Percentiles rank a stretch among this genome's conserved stretches.
These are phyloP conservation scores for Ormyrus rosae DNA, from an alignment of 2,888 invertebrate species.

Conservation along the genomic window DNA sequence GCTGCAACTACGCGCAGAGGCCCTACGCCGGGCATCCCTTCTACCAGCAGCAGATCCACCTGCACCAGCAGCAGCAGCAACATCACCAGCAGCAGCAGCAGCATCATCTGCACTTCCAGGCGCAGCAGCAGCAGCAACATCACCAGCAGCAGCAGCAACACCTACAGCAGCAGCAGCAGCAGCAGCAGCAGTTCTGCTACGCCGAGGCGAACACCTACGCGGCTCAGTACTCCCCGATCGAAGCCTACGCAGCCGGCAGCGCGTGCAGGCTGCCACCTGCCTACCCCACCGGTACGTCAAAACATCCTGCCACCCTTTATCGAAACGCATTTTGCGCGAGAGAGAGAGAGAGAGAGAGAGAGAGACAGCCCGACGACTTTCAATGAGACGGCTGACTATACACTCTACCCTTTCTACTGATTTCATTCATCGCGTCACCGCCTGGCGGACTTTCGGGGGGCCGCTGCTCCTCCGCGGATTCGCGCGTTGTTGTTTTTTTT, in stretches of 20 bases:
- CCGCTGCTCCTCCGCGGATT: too few relatives aligned
- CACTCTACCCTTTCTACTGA: conserved; percentile 31
- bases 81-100: conserved; percentile 35
- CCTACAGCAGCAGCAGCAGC: conserved; percentile 62
- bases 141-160: conserved; percentile 58
- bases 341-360: neutral
- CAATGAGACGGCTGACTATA: conserved; percentile 23
- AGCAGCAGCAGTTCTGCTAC: conserved; percentile 68
- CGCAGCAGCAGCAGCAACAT: conserved; percentile 58
- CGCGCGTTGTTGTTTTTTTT: too few relatives aligned
- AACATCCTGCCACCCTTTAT: conserved; percentile 12
- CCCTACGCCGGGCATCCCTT: conserved; percentile 71
- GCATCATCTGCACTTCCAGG: conserved; percentile 3
- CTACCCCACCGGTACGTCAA: conserved; percentile 70
- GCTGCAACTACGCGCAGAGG: conserved; percentile 71
- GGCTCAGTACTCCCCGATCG: conserved; percentile 64
- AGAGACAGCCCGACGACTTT: neutral
- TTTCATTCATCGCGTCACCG: conserved; percentile 25
- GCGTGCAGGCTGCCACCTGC: conserved; percentile 68
- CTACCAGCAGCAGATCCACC: conserved; percentile 56
- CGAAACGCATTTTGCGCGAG: too few relatives aligned
- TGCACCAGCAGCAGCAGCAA: conserved; percentile 39
- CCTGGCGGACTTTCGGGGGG: too few relatives aligned
- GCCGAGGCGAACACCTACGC: conserved; percentile 65
- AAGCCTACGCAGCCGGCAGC: conserved; percentile 64